Conservation (phyloP, 2,888 invertebrate genomes). For the Glaucopsyche alexis region DNA sequence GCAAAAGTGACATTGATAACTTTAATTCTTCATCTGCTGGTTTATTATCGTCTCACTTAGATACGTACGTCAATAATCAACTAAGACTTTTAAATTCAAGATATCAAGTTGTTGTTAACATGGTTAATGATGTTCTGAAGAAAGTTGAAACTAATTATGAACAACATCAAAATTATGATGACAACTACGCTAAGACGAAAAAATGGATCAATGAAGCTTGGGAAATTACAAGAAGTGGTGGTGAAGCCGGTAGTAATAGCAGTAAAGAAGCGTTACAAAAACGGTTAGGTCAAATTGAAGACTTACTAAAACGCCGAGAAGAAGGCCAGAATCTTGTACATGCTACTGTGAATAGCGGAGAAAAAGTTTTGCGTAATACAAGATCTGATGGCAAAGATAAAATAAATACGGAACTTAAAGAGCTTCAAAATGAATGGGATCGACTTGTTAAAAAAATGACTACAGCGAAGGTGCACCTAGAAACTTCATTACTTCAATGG, state of each 20-base stretch:
- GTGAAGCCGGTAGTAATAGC: conserved; percentile 87
- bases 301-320: conserved; percentile 89
- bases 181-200: conserved; percentile 86
- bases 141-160: conserved; percentile 94
- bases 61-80: conserved; percentile 93
- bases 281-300: conserved; percentile 88
- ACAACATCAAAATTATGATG: conserved; percentile 90
- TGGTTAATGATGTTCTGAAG: conserved; percentile 93
- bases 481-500: conserved; percentile 95
- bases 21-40: conserved; percentile 89
- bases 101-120: conserved; percentile 92
- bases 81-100: conserved; percentile 91
- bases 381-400: conserved; percentile 93
- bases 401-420: conserved; percentile 92
- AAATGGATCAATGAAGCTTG: conserved; percentile 94
- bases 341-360: conserved; percentile 92
- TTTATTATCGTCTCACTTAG: conserved; percentile 89
- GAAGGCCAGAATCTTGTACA: conserved; percentile 93
- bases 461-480: conserved; percentile 93
- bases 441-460: conserved; percentile 94
- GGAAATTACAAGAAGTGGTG: conserved; percentile 88
- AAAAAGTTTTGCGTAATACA: conserved; percentile 92
- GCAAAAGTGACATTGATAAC: conserved; percentile 89
- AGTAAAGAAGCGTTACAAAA: conserved; percentile 91
- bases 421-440: conserved; percentile 95